A percentile compares a stretch with the other conserved stretches of the same genome.
phyloP scores from a whole-genome alignment of 2,888 invertebrate genomes.

The Synergus umbraculus region DNA sequence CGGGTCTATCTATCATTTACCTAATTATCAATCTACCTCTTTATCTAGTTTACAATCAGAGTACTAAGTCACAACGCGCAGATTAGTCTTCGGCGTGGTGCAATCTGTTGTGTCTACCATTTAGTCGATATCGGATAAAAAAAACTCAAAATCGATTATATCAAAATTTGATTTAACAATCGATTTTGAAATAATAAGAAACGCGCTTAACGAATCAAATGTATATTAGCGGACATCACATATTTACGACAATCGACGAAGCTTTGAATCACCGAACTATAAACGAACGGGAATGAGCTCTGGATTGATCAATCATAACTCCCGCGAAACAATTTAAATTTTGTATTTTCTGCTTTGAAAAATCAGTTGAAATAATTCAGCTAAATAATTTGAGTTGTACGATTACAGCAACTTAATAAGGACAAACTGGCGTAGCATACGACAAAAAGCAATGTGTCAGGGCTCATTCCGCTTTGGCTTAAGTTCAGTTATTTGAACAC shows the following conservation, averaged over 20 bases:
- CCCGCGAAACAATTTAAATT: slow-evolving; percentile 4
- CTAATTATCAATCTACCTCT: slow-evolving; percentile 45
- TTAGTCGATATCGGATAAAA: slow-evolving; percentile 30
- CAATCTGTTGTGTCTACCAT: slow-evolving; percentile 30
- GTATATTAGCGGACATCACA: slow-evolving; percentile 48
- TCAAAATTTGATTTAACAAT: slow-evolving; percentile 6
- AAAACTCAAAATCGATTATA: slow-evolving; percentile 21
- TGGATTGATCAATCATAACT: neutral
- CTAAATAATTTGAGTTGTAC: slow-evolving; percentile 7
- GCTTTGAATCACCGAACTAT: slow-evolving; percentile 53
- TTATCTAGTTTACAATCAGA: slow-evolving; percentile 45
- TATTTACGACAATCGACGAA: slow-evolving; percentile 64
- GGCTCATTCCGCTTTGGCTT: slow-evolving; percentile 22
- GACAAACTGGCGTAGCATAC: neutral
- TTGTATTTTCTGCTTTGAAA: neutral
- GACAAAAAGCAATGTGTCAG: neutral
- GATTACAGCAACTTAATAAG: neutral
- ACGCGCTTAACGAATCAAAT: slow-evolving; percentile 45
- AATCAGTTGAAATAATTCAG: neutral
- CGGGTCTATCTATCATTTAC: slow-evolving; percentile 48
- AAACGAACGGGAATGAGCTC: slow-evolving; percentile 29
- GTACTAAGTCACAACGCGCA: slow-evolving; percentile 54
- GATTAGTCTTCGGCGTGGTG: slow-evolving; percentile 44
- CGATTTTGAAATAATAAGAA: slow-evolving; percentile 34
- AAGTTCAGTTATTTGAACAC: slow-evolving; percentile 64